phyloP scores from a whole-genome alignment of 1,140 invertebrate genomes.

The Venustaconcha ellipsiformis region DNA sequence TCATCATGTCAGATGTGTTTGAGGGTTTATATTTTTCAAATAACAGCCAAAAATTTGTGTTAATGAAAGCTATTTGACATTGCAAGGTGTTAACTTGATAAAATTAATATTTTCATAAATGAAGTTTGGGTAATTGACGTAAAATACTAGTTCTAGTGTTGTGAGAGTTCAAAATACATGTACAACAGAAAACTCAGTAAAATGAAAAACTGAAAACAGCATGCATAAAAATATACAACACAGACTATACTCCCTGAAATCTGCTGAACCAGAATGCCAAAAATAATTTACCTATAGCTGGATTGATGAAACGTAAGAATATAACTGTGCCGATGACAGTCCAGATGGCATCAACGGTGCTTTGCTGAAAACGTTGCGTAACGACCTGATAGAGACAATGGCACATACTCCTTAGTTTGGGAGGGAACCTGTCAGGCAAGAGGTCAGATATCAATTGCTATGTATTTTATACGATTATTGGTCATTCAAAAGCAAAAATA shows the following conservation, averaged over 20 bases:
- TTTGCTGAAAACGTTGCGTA: slow-evolving; percentile 81
- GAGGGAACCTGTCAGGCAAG: slow-evolving; percentile 78
- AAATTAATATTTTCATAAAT: too few species aligned
- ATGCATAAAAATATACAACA: not conserved
- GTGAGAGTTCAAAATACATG: too few species aligned
- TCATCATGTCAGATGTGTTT: too few species aligned
- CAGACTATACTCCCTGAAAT: too few species aligned
- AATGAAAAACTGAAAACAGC: not conserved
- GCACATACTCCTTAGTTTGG: slow-evolving; percentile 97
- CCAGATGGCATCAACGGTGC: slow-evolving; percentile 66
- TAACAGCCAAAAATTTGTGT: too few species aligned
- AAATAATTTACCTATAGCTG: slow-evolving; percentile 83
- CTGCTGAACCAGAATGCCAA: not conserved
- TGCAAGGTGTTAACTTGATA: too few species aligned
- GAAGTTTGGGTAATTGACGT: too few species aligned
- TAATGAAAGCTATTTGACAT: too few species aligned
- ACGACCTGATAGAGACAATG: slow-evolving; percentile 95
- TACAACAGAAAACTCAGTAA: not conserved
- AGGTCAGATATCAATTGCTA: not conserved
- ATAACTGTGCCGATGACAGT: slow-evolving; percentile 88
- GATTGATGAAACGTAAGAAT: slow-evolving; percentile 97
- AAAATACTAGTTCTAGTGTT: too few species aligned
- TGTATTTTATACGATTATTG: too few species aligned
- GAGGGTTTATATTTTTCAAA: too few species aligned
- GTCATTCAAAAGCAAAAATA: too few species aligned